Conservation (phyloP, 2,797 vertebrate species). For the Austrolebias charrua region DNA sequence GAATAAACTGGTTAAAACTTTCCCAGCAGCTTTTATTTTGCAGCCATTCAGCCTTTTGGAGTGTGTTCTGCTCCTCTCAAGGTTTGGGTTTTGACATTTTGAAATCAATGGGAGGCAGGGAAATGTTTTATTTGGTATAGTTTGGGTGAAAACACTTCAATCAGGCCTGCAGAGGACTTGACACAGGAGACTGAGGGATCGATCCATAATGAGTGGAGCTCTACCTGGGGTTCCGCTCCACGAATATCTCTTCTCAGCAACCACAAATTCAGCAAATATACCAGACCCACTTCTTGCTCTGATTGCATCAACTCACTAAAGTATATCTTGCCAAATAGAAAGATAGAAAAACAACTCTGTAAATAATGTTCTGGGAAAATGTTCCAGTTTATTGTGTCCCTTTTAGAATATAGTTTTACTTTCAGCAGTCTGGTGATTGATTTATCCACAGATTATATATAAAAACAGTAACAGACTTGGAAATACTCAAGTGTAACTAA, state of each 20-base stretch:
- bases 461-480: too few species aligned
- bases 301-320: conserved; percentile 55
- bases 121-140: conserved; percentile 56
- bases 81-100: conserved; percentile 80
- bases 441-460: too few species aligned
- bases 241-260: conserved; percentile 45
- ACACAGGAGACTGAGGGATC: conserved; percentile 74
- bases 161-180: conserved; percentile 72
- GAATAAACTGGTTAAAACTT: conserved; percentile 72
- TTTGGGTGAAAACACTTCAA: conserved; percentile 81
- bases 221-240: conserved; percentile 74
- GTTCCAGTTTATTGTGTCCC: conserved; percentile 26
- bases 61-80: conserved; percentile 71
- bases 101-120: conserved; percentile 81
- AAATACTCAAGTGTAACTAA: too few species aligned
- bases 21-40: conserved; percentile 64
- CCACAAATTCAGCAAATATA: conserved; percentile 63
- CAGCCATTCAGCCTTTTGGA: conserved; percentile 76
- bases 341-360: conserved; percentile 1
- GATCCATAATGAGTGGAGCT: conserved; percentile 73
- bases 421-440: background rate
- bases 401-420: background rate
- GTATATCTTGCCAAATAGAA: conserved; percentile 34
- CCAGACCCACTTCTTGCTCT: conserved; percentile 39
- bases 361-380: conserved; percentile 17